phyloP scores from a whole-genome alignment of 2,797 vertebrate genomes.

The Diceros bicornis region DNA sequence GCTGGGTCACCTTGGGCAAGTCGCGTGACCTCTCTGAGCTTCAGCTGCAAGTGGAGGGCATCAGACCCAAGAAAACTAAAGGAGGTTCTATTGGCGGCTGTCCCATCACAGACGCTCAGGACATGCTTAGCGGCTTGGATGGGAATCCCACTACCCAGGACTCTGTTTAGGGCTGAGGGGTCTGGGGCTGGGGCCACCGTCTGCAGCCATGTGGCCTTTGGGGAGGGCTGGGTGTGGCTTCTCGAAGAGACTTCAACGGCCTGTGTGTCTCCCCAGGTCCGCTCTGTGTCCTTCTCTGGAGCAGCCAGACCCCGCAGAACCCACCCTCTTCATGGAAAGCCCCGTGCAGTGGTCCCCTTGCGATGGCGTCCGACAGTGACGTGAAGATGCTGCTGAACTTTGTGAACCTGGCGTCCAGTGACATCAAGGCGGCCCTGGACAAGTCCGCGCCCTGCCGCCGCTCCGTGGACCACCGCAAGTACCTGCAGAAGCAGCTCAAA shows the following conservation, averaged over 20 bases:
- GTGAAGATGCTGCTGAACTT: constrained; percentile 99
- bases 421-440: constrained; percentile 99
- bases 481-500: constrained; percentile 98
- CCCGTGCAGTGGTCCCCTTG: constrained; percentile 44
- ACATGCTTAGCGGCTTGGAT: rapidly evolving
- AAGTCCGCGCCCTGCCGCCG: constrained; percentile 98
- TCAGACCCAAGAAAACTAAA: neutral
- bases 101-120: neutral
- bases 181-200: no score
- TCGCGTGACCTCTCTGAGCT: constrained; percentile 54
- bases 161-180: neutral
- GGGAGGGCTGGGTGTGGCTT: neutral
- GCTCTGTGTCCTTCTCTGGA: neutral
- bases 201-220: neutral
- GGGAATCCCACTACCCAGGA: neutral
- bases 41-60: neutral
- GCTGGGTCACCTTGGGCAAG: constrained; percentile 28
- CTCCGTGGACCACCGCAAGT: constrained; percentile 98
- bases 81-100: neutral
- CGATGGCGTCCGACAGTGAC: constrained; percentile 98
- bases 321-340: constrained; percentile 87
- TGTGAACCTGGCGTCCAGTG: constrained; percentile 98
- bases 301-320: constrained; percentile 55
- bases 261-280: constrained; percentile 73
- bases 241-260: neutral